Percentiles rank a stretch among this genome's conserved stretches.
phyloP scores from a whole-genome alignment of 1,140 invertebrate genomes.

The Vanessa atalanta region DNA sequence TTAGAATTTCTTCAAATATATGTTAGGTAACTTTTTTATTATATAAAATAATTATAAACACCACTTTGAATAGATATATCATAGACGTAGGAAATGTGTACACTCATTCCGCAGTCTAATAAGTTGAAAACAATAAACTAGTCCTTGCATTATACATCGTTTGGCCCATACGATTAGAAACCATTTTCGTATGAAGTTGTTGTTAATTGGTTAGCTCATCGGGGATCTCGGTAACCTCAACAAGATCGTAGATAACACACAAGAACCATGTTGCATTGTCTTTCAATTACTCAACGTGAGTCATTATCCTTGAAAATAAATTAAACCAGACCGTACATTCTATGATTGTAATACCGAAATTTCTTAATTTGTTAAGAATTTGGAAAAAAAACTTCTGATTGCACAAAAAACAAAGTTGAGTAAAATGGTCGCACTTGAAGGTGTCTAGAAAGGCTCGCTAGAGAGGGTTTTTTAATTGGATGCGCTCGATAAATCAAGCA shows the following conservation, averaged over 20 bases:
- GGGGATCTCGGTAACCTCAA: conserved; percentile 16
- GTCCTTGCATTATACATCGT: not conserved
- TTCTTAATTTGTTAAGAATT: conserved; percentile 45
- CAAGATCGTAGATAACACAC: conserved; percentile 47
- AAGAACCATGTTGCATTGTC: conserved; percentile 52
- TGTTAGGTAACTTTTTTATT: not conserved
- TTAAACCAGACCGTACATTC: conserved; percentile 65
- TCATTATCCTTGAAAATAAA: conserved; percentile 62
- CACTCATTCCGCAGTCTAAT: conserved; percentile 4
- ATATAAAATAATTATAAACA: not conserved
- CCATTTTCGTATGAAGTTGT: not conserved
- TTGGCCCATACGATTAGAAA: not conserved
- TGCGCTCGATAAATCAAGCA: conserved; percentile 41
- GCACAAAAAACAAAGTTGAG: conserved; percentile 18
- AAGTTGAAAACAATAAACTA: not conserved
- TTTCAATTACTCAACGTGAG: conserved; percentile 51
- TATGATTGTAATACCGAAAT: conserved; percentile 41
- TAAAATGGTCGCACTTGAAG: conserved; percentile 23
- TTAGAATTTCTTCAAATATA: not conserved
- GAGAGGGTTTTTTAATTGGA: conserved; percentile 34
- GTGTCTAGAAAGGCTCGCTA: conserved; percentile 7
- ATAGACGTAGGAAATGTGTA: not conserved
- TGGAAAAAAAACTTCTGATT: conserved; percentile 24
- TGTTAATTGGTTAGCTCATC: conserved; percentile 26
- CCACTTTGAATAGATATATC: not conserved